Conservation (phyloP, 1,140 invertebrate species). For the Hylyphantes graminicola region DNA sequence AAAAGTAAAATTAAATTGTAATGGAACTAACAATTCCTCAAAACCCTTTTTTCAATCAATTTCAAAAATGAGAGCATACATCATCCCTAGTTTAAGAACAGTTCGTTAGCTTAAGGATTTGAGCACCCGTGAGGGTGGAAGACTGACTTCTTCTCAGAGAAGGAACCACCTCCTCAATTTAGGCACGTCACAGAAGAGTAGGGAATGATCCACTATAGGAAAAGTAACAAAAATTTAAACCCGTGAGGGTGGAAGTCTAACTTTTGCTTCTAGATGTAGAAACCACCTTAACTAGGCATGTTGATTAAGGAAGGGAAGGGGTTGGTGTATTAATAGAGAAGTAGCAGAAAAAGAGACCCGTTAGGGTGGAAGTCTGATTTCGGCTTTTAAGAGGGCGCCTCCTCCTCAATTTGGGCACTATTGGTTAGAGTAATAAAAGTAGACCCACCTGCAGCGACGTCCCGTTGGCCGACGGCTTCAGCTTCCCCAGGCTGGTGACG, state of each 20-base stretch:
- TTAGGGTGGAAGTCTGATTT: not conserved
- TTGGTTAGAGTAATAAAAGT: too few relatives aligned
- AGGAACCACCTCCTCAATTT: too few relatives aligned
- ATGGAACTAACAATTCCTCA: too few relatives aligned
- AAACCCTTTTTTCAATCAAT: too few relatives aligned
- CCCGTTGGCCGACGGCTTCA: not conserved
- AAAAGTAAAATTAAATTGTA: too few relatives aligned
- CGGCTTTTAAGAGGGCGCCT: too few relatives aligned
- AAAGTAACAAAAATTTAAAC: not conserved
- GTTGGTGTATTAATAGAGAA: not conserved
- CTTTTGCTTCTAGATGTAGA: not conserved
- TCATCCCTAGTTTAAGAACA: too few relatives aligned
- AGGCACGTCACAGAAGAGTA: not conserved
- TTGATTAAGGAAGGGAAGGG: not conserved
- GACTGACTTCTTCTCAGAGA: not conserved
- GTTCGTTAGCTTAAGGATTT: too few relatives aligned
- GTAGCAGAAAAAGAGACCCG: not conserved
- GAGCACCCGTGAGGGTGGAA: not conserved
- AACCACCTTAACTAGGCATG: too few relatives aligned
- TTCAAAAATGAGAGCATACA: too few relatives aligned
- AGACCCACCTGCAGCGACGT: not conserved
- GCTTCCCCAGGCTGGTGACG: constrained; percentile 39
- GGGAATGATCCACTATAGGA: not conserved
- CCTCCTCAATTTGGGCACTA: not conserved
- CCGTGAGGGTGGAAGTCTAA: not conserved